Conservation (phyloP, 2,797 vertebrate species). For the Manis crassicaudata region DNA sequence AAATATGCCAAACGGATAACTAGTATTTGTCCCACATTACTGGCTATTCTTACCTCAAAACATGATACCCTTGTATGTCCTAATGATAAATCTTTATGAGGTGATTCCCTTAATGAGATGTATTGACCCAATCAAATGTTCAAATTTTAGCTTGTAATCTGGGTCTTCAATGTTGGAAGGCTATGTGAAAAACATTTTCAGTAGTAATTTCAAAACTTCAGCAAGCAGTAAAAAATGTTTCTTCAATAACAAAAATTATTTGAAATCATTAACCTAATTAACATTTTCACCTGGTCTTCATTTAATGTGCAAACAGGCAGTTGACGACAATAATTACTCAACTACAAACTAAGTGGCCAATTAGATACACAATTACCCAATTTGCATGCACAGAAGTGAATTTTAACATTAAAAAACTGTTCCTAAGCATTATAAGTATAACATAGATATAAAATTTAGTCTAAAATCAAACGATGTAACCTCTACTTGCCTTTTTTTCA, state of each 20-base stretch:
- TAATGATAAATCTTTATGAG: constrained; percentile 12
- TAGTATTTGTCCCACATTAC: not conserved
- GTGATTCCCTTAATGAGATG: constrained; percentile 20
- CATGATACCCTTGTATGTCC: not conserved
- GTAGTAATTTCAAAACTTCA: constrained; percentile 54
- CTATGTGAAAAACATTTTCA: constrained; percentile 53
- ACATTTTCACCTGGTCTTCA: constrained; percentile 80
- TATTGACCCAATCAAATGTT: constrained; percentile 39
- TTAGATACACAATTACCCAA: constrained; percentile 78
- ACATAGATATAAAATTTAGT: not conserved
- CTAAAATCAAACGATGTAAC: not conserved
- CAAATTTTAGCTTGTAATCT: constrained; percentile 45
- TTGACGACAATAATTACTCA: constrained; percentile 77
- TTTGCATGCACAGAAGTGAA: constrained; percentile 64
- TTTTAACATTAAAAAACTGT: constrained; percentile 66
- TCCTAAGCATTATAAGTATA: constrained; percentile 25
- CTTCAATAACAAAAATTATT: constrained; percentile 75
- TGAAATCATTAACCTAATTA: constrained; percentile 79
- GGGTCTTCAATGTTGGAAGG: constrained; percentile 41
- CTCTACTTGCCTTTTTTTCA: not conserved
- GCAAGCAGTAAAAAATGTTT: constrained; percentile 64
- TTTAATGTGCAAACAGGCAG: constrained; percentile 68
- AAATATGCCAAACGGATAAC: not conserved
- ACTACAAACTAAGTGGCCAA: constrained; percentile 72
- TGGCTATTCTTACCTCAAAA: not conserved